Percentiles rank a stretch among this genome's conserved stretches.
Evolutionary conservation across 2,797 vertebrate genomes (phyloP).

Genomic region (Tolypeutes matacus): DNA sequence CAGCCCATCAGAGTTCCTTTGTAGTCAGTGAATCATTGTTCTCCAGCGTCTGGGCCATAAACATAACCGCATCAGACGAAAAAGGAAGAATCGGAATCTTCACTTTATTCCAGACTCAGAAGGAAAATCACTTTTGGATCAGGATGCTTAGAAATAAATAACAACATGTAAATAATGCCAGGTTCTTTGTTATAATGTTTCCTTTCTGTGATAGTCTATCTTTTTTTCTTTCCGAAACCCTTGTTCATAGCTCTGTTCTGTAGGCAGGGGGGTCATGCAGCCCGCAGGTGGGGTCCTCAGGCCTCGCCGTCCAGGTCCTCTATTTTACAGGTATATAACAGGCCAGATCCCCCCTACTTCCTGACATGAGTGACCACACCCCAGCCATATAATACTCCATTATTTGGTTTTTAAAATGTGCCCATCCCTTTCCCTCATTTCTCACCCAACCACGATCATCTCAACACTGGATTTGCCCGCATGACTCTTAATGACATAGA

Average conservation of each 20-base stretch:
- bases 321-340: not conserved
- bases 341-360: not conserved
- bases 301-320: not conserved
- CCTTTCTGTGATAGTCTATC: not conserved
- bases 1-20: not conserved
- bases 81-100: not conserved
- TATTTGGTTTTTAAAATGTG: not conserved
- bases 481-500: not conserved
- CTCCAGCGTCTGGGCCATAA: slow-evolving; percentile 4
- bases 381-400: not conserved
- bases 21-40: not conserved
- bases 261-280: no score
- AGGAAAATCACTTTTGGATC: not conserved
- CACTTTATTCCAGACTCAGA: not conserved
- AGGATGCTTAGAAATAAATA: not conserved
- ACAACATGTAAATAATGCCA: not conserved
- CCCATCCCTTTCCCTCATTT: not conserved
- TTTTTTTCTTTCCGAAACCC: no score
- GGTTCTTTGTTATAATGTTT: not conserved
- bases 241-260: no score
- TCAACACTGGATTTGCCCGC: not conserved
- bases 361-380: no score
- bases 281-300: no score
- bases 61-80: not conserved
- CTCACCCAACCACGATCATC: not conserved